Evolutionary conservation across 2,888 invertebrate species (phyloP).

Genomic region (Brenthis hecate): DNA sequence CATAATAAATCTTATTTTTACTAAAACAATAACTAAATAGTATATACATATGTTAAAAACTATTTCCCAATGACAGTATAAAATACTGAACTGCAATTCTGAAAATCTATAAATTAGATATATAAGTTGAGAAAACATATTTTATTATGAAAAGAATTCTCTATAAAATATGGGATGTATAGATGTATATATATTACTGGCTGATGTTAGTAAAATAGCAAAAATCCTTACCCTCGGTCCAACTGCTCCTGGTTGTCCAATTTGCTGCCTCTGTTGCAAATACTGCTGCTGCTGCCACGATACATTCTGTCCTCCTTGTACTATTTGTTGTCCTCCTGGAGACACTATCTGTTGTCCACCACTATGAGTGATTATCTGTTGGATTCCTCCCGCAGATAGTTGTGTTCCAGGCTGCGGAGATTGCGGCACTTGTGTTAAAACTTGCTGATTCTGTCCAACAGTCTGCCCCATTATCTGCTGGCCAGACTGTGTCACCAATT

Average conservation of each 20-base stretch:
- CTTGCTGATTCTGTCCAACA: conserved; percentile 70
- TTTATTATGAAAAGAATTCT: too few species aligned
- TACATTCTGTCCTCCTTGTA: conserved; percentile 74
- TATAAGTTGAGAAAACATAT: too few species aligned
- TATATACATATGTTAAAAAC: too few species aligned
- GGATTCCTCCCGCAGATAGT: conserved; percentile 67
- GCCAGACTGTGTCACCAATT: conserved; percentile 74
- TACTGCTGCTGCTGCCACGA: conserved; percentile 79
- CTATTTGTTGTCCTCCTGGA: conserved; percentile 72
- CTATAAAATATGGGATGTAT: too few species aligned
- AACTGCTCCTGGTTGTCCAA: conserved; percentile 76
- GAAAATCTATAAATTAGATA: too few species aligned
- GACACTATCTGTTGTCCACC: conserved; percentile 76
- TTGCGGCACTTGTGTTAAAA: conserved; percentile 71
- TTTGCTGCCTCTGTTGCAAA: conserved; percentile 76
- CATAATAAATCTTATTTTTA: too few species aligned
- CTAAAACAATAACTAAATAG: too few species aligned
- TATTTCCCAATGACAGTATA: too few species aligned
- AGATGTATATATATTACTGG: too few species aligned
- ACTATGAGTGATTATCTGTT: conserved; percentile 78
- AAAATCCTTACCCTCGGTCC: conserved; percentile 71
- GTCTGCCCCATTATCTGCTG: conserved; percentile 74
- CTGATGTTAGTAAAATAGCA: conserved; percentile 18
- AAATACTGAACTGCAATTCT: too few species aligned
- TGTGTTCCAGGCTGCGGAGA: conserved; percentile 67